A percentile compares a stretch with the other conserved stretches of the same genome.
These are phyloP conservation scores for Nomada hirtipes DNA, from an alignment of 2,888 invertebrate species.

Conservation along the genomic window DNA sequence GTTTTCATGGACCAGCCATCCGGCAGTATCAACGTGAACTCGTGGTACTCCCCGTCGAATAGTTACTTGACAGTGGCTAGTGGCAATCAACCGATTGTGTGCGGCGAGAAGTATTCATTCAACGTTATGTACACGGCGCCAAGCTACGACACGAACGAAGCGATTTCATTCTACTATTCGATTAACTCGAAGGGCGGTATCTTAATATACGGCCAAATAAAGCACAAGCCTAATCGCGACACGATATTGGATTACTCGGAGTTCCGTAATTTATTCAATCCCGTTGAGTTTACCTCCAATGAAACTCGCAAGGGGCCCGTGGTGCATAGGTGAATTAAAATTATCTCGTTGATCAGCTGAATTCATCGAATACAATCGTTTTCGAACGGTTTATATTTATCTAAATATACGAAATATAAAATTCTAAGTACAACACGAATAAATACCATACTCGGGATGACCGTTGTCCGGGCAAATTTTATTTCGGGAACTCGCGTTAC, in stretches of 20 bases:
- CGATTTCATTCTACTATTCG: conserved; percentile 80
- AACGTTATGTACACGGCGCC: conserved; percentile 82
- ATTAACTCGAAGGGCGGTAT: conserved; percentile 82
- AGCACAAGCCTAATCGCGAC: conserved; percentile 80
- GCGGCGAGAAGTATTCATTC: conserved; percentile 82
- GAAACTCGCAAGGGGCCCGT: conserved; percentile 73
- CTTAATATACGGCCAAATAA: conserved; percentile 80
- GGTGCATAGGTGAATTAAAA: conserved; percentile 75
- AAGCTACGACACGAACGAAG: conserved; percentile 63
- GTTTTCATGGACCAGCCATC: conserved; percentile 83
- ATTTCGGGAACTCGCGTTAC: not conserved
- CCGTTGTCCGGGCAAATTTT: too few species aligned
- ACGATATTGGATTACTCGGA: conserved; percentile 80
- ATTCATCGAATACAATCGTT: not conserved
- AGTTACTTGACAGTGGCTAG: conserved; percentile 80
- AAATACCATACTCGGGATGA: too few species aligned
- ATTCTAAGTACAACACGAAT: too few species aligned
- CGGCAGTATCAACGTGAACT: conserved; percentile 80
- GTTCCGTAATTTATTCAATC: conserved; percentile 79
- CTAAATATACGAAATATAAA: too few species aligned
- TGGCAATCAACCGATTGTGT: conserved; percentile 80
- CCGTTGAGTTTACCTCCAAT: conserved; percentile 74
- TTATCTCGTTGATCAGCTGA: not conserved
- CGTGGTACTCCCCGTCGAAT: conserved; percentile 82
- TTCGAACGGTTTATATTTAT: not conserved